A percentile compares a stretch with the other conserved stretches of the same genome.
phyloP scores from a whole-genome alignment of 2,888 invertebrate species.

The Diabrotica balteata region DNA sequence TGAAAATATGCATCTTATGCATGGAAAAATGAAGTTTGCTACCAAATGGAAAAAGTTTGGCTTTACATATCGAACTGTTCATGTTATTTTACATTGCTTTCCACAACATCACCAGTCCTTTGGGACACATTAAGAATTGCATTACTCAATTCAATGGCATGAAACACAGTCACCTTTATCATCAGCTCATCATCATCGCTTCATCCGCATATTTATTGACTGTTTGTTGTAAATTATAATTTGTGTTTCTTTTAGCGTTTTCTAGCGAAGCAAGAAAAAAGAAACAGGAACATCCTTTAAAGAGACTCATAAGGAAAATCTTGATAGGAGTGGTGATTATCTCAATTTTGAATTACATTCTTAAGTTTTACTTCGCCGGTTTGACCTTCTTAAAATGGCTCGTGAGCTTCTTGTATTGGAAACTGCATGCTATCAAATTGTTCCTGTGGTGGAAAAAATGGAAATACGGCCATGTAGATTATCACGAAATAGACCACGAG shows the following conservation, averaged over 20 bases:
- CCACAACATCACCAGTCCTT: neutral
- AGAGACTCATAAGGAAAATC: constrained; percentile 61
- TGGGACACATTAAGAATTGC: no score
- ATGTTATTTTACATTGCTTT: neutral
- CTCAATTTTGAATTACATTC: constrained; percentile 72
- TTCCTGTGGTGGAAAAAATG: constrained; percentile 77
- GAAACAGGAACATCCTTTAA: constrained; percentile 64
- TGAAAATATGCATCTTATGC: no score
- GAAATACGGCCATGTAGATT: constrained; percentile 53
- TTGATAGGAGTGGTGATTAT: constrained; percentile 73
- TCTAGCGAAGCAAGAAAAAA: constrained; percentile 21
- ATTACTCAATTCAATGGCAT: neutral
- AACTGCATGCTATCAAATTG: constrained; percentile 72
- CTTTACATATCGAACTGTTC: no score
- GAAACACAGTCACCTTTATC: constrained; percentile 15
- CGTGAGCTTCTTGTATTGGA: constrained; percentile 54
- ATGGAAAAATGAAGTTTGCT: no score
- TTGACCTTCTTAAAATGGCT: constrained; percentile 71
- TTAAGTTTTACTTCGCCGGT: constrained; percentile 76
- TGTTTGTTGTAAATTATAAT: constrained; percentile 22
- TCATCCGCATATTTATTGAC: neutral
- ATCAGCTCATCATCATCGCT: constrained; percentile 7
- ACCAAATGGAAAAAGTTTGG: no score
- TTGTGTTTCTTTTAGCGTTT: constrained; percentile 15
- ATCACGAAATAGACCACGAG: constrained; percentile 33